phyloP scores from a whole-genome alignment of 2,797 vertebrate species.

The Sebastolobus alascanus region DNA sequence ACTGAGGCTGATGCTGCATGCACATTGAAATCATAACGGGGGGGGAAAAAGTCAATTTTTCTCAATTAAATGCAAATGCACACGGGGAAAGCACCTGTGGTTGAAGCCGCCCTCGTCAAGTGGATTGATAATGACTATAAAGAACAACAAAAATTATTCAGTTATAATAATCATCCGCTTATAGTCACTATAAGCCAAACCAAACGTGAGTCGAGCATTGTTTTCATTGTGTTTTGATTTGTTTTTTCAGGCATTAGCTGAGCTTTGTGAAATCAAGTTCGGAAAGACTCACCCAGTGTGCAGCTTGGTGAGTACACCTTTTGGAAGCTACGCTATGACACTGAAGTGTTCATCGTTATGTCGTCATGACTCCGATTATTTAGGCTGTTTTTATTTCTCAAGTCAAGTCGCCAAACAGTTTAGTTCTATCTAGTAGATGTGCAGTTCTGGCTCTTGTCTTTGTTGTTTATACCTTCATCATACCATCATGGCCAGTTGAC shows the following conservation, averaged over 20 bases:
- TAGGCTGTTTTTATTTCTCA: neutral
- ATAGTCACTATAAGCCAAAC: neutral
- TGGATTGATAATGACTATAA: no score
- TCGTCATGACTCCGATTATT: slow-evolving; percentile 5
- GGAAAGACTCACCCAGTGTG: slow-evolving; percentile 97
- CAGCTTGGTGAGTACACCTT: slow-evolving; percentile 88
- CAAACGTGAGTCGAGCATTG: neutral
- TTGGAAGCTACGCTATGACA: neutral
- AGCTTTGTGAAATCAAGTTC: slow-evolving; percentile 99
- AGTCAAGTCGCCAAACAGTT: slow-evolving; percentile 1
- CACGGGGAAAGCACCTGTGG: no score
- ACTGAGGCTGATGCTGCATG: no score
- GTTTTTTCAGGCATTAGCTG: slow-evolving; percentile 92
- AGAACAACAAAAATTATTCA: no score
- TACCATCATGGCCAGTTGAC: neutral
- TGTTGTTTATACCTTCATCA: slow-evolving; percentile 20
- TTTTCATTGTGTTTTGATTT: neutral
- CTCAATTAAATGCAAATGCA: no score
- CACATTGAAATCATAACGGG: no score
- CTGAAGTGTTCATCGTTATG: neutral
- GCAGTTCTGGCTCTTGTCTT: slow-evolving; percentile 6
- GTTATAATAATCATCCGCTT: no score
- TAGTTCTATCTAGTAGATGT: neutral
- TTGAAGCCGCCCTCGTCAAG: no score
- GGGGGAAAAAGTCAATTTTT: no score